Percentiles rank a stretch among this genome's conserved stretches.
Evolutionary conservation across 2,113 vertebrate species (phyloP).

Genomic region (Porphyrio hochstetteri): DNA sequence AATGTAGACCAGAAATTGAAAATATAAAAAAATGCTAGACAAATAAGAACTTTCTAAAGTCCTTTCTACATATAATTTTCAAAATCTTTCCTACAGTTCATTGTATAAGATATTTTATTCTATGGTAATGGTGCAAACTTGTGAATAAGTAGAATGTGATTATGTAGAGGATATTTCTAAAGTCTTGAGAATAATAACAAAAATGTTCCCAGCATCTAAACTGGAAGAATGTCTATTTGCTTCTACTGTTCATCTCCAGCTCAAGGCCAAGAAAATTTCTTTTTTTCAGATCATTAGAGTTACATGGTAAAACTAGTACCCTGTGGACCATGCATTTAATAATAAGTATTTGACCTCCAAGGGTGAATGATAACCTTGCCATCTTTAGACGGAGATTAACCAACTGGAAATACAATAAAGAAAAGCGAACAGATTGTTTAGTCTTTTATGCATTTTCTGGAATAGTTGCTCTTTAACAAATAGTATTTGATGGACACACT

Average conservation of each 20-base stretch:
- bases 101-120: neutral
- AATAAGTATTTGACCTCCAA: constrained; percentile 6
- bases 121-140: neutral
- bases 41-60: neutral
- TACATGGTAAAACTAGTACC: neutral
- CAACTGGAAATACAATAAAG: neutral
- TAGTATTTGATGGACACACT: neutral
- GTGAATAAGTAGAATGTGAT: neutral
- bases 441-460: neutral
- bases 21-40: neutral
- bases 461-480: neutral
- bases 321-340: neutral
- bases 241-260: neutral
- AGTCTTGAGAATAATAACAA: neutral
- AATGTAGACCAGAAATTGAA: neutral
- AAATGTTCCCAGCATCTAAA: neutral
- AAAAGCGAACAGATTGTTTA: neutral
- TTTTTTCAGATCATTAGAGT: neutral
- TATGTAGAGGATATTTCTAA: neutral
- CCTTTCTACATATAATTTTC: neutral
- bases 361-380: neutral
- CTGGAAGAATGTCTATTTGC: neutral
- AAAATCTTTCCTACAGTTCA: neutral
- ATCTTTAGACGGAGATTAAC: neutral
- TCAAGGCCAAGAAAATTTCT: neutral